Evolutionary conservation across 1,140 invertebrate genomes (phyloP).

Genomic region (Diploscapter pachys): DNA sequence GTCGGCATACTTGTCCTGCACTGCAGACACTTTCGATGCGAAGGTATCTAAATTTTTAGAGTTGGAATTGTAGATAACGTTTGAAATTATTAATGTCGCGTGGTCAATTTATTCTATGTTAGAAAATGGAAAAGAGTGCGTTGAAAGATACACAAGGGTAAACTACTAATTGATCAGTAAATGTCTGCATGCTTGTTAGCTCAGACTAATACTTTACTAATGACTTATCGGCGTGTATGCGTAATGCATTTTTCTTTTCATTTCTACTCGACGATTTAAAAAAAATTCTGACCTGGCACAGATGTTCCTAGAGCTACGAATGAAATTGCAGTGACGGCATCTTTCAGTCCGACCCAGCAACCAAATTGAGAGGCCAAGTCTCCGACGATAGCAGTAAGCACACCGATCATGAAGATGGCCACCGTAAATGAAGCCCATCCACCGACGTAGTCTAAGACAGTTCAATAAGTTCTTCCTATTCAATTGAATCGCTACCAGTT

Average conservation of each 20-base stretch:
- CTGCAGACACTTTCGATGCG: conserved; percentile 93
- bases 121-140: too few relatives aligned
- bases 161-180: too few relatives aligned
- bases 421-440: conserved; percentile 59
- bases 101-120: too few relatives aligned
- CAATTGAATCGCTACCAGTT: conserved; percentile 63
- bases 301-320: conserved; percentile 73
- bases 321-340: conserved; percentile 61
- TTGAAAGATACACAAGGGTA: too few relatives aligned
- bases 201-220: too few relatives aligned
- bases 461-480: too few relatives aligned
- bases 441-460: conserved; percentile 49
- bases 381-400: conserved; percentile 55
- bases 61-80: conserved; percentile 59
- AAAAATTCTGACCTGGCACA: conserved; percentile 63
- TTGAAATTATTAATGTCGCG: too few relatives aligned
- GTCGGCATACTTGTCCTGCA: conserved; percentile 96
- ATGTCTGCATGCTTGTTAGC: too few relatives aligned
- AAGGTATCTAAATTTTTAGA: conserved; percentile 87
- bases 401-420: conserved; percentile 54
- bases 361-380: conserved; percentile 59
- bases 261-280: too few relatives aligned
- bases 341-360: conserved; percentile 59
- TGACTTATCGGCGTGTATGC: conserved; percentile 62
- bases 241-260: too few relatives aligned